phyloP scores from a whole-genome alignment of 2,888 invertebrate genomes.

The Adelognathus sp. region DNA sequence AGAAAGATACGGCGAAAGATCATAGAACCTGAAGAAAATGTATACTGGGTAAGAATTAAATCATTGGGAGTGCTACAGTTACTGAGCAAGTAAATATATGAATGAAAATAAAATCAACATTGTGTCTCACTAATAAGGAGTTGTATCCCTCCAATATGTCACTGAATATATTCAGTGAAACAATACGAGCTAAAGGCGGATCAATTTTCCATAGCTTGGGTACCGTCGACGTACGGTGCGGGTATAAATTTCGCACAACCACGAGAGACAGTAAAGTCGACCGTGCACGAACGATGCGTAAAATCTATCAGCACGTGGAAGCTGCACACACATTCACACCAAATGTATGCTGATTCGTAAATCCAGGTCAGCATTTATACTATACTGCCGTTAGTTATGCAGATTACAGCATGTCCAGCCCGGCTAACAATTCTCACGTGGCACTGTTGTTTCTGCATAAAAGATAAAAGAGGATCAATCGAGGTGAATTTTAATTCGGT shows the following conservation, averaged over 20 bases:
- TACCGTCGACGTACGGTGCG: not conserved
- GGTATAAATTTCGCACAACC: slow-evolving; percentile 6
- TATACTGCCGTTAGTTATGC: not conserved
- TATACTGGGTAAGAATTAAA: too few relatives aligned
- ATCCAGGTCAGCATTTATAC: not conserved
- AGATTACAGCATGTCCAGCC: not conserved
- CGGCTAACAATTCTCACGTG: not conserved
- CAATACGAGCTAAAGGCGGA: slow-evolving; percentile 17
- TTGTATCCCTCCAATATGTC: not conserved
- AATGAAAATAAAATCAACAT: not conserved
- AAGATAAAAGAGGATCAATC: not conserved
- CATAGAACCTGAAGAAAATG: not conserved
- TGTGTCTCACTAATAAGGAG: not conserved
- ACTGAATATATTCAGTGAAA: not conserved
- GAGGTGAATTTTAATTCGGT: not conserved
- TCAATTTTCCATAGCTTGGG: not conserved
- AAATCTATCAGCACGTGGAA: slow-evolving; percentile 10
- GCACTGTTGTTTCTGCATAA: not conserved
- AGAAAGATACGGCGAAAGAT: too few relatives aligned
- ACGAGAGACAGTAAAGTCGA: not conserved
- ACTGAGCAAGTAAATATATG: not conserved
- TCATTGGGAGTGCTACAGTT: too few relatives aligned
- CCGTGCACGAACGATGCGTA: not conserved
- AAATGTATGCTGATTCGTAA: not conserved
- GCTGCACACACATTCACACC: not conserved